phyloP scores from a whole-genome alignment of 2,797 vertebrate genomes.

The Macropus fuliginosus region DNA sequence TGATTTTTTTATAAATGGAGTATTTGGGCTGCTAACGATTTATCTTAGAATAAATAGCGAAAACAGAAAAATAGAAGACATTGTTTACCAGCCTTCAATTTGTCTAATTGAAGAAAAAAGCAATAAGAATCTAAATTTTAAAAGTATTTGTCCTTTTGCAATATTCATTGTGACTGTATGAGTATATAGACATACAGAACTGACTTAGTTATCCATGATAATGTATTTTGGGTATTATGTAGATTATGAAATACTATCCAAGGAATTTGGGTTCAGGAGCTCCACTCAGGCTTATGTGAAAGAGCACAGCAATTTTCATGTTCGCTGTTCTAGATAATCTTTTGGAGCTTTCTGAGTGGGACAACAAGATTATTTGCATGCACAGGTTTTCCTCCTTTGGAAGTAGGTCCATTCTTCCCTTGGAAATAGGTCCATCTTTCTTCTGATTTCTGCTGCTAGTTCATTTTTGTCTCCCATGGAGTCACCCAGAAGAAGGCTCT shows the following conservation, averaged over 20 bases:
- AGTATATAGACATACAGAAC: constrained; percentile 17
- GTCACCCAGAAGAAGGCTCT: background rate
- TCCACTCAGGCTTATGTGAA: background rate
- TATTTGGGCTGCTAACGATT: background rate
- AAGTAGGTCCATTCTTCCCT: background rate
- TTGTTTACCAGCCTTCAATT: constrained; percentile 33
- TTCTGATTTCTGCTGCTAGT: background rate
- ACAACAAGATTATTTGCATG: background rate
- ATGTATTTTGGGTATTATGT: constrained; percentile 35
- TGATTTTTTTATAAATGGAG: constrained; percentile 15
- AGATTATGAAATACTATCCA: constrained; percentile 51
- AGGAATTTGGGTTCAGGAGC: background rate
- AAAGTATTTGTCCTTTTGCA: background rate
- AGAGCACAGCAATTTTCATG: background rate
- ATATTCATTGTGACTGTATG: constrained; percentile 42
- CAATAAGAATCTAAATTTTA: constrained; percentile 9
- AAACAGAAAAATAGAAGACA: constrained; percentile 34
- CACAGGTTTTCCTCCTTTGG: background rate
- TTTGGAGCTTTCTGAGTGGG: background rate
- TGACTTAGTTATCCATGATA: constrained; percentile 53
- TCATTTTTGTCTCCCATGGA: background rate
- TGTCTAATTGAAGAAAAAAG: constrained; percentile 36
- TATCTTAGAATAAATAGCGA: constrained; percentile 34
- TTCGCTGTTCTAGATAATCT: background rate
- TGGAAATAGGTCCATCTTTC: background rate